A percentile compares a stretch with the other conserved stretches of the same genome.
Evolutionary conservation across 2,113 vertebrate genomes (phyloP).

Genomic region (Todiramphus saurophagus): DNA sequence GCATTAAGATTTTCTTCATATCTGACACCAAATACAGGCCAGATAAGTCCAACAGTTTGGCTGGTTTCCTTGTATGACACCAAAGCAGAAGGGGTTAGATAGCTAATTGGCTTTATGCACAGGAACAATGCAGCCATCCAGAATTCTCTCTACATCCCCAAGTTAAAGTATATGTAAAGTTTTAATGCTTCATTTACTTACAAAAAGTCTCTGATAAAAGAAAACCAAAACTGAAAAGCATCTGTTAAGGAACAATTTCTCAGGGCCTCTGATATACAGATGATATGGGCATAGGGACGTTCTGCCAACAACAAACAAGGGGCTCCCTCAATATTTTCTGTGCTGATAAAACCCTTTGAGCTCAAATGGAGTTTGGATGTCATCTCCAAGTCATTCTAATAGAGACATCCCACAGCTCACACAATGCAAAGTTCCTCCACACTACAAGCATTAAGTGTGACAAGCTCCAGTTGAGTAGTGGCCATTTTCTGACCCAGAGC

Average conservation of each 20-base stretch:
- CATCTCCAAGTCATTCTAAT: neutral
- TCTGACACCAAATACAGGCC: neutral
- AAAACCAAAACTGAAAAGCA: neutral
- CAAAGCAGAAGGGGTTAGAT: neutral
- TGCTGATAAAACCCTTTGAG: neutral
- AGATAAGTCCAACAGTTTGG: constrained; percentile 17
- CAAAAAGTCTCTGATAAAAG: constrained; percentile 3
- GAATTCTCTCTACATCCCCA: constrained; percentile 6
- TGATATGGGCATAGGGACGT: neutral
- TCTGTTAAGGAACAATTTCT: neutral
- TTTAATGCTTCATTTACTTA: constrained; percentile 3
- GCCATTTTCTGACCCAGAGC: neutral
- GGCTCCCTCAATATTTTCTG: constrained; percentile 20
- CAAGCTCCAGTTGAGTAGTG: neutral
- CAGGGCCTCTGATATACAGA: neutral
- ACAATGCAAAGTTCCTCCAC: neutral
- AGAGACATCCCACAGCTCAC: neutral
- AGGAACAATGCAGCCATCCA: neutral
- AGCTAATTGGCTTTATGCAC: neutral
- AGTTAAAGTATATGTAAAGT: constrained; percentile 19
- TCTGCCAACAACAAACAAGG: neutral
- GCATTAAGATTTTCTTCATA: neutral
- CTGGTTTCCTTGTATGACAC: neutral
- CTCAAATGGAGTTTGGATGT: neutral
- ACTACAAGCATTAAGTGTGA: neutral